Conservation (phyloP, 1,140 invertebrate species). For the Apis cerana region DNA sequence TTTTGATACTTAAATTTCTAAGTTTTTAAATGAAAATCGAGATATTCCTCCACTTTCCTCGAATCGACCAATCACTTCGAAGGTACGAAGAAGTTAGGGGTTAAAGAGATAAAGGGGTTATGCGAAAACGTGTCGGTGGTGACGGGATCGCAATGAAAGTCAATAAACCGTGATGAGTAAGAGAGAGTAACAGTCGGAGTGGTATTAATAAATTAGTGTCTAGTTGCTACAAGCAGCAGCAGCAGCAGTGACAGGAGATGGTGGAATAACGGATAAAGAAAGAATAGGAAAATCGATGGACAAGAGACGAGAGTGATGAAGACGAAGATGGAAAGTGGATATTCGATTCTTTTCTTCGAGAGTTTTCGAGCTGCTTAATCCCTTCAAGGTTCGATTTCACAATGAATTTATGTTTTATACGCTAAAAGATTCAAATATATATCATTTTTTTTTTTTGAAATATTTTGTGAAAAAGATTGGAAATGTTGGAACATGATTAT, state of each 20-base stretch:
- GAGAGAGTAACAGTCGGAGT: slow-evolving; percentile 72
- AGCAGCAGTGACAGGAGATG: slow-evolving; percentile 36
- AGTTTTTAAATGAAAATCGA: not conserved
- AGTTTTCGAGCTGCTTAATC: not conserved
- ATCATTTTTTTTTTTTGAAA: too few species aligned
- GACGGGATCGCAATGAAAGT: slow-evolving; percentile 75
- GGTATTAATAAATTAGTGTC: slow-evolving; percentile 79
- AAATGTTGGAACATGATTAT: too few species aligned
- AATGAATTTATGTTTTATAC: not conserved
- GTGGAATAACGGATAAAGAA: slow-evolving; percentile 31
- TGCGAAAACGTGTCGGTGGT: slow-evolving; percentile 56
- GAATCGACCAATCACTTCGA: too few species aligned
- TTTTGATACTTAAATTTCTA: not conserved
- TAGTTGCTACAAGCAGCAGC: slow-evolving; percentile 67
- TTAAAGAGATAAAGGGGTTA: slow-evolving; percentile 1
- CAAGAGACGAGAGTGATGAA: not conserved
- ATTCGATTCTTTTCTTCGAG: not conserved
- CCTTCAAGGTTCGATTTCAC: not conserved
- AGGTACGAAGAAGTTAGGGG: not conserved
- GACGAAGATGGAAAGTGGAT: not conserved
- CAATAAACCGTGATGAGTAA: slow-evolving; percentile 78
- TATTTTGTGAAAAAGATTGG: too few species aligned
- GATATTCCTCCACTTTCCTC: not conserved
- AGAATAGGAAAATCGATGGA: slow-evolving; percentile 6
- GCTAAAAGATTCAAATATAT: too few species aligned